Base-by-base conservation (phyloP, 2,888 invertebrate species). In the Cylindroiulus punctatus region DNA sequence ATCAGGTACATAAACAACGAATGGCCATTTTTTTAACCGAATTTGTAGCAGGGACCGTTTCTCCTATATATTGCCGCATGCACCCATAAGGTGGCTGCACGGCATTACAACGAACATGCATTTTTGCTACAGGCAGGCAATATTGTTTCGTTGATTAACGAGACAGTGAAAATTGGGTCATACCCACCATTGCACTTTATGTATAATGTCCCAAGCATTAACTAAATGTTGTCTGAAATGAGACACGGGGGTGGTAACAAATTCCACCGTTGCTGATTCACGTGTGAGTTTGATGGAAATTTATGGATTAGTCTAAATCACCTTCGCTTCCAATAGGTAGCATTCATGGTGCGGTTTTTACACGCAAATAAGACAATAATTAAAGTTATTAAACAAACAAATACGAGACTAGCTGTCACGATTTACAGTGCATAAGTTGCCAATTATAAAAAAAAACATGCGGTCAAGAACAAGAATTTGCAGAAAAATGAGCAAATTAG, bases 141-240 rank as follows among this genome's bases (percentile, higher is more conserved):
- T 22, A 57, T n/a, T 57, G 57, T 22, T 57, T 22, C 10, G 57
- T 57, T 57, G 57, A 57, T 57, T 57, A 57, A 57, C 57, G 57
- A 57, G 57, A n/a, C 8, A 57, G 7, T 57, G 57, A 22, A 57
- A 57, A 57, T 57, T 57, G 19, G 57, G 57, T 0, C n/a, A 57
- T 22, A n/a, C 57, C 57, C 57, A 57, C 57, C 22, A 8, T 8
- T 22, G 22, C n/a, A 57, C 7, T 57, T 57, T 57, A 57, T 57
- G 22, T n/a, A n/a, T 57, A 19, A 22, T 57, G 57, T 57, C 57
- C 57, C 22, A n/a, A 57, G 22, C 57, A n/a, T 57, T 57, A 57
- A 57, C 57, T 57, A 57, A 57, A 22, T 57, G 57, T 57, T 57
- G 57, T 57, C 57, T 57, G 57, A 22, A 57, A 57, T n/a, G 57